Evolutionary conservation across 2,797 vertebrate genomes (phyloP), one percentile per base, ranked within the genome.

Genomic region (Malacoraja senta): DNA sequence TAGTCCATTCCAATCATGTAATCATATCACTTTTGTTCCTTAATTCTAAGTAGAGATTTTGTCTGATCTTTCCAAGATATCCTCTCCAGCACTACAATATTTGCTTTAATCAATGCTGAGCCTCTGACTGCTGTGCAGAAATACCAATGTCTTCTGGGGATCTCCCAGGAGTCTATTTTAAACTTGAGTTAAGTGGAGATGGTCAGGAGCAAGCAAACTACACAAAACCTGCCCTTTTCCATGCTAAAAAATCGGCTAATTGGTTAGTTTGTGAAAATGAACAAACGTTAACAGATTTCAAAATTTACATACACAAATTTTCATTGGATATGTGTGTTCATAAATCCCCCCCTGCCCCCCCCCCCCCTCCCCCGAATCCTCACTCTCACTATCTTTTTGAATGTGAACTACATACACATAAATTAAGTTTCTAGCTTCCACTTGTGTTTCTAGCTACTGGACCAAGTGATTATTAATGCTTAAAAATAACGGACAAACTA

Each of bases 401-500:
- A 15, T 65, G 12, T n/a, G 15, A 65, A 10, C 53, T 32, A 15
- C 12, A 29, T 32, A 32, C 61, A n/a, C 9, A 61, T n/a, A 58
- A 13, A n/a, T 32, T 77, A 12, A 24, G 80, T 6, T 83, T 83
- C 26, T 10, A 86, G 26, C 61, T 86, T 84, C 32, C 10, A 88
- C 29, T 88, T 63, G 7, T 53, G 44, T 53, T 53, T 53, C 44
- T 53, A 44, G 26, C 83, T 44, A 44, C 9, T 19, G 21, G 35
- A 44, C 15, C 6, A 80, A 80, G 21, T 63, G 1, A 74, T 74
- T 74, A 74, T 74, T 19, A 72, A 7, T 6, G 71, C 21, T 74
- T 74, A 72, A 74, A 44, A 91, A 24, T 90, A 32, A 71, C 13
- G 32, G 65, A 90, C 63, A 61, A 91, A 72, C 90, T 91, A 65